Evolutionary conservation across 2,888 invertebrate genomes (phyloP), one percentile per base, ranked within the genome.

Genomic region (Drosophila mettleri): DNA sequence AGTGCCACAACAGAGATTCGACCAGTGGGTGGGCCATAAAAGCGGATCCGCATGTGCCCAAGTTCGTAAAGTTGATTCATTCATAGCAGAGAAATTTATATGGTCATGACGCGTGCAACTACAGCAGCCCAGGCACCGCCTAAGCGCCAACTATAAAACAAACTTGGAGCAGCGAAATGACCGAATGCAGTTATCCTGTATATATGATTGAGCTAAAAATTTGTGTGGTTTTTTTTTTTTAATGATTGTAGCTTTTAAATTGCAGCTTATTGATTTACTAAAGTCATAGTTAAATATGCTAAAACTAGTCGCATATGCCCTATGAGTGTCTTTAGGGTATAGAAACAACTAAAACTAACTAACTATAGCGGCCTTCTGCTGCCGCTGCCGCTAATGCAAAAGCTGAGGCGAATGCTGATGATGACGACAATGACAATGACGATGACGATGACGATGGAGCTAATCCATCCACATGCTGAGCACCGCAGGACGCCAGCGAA

Each of bases 41-140:
- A 83, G 62, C 73, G 88, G 78, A 70, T 73, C 71, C 76, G 70
- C 75, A 78, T 88, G 82, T 78, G 81, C 78, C 70, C 71, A 78
- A 85, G 83, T 83, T 73, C 88, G 86, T 86, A 83, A 83, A 86
- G 83, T 88, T 83, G 83, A 88, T 83, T 83, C 83, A 83, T 88
- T 88, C 83, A 83, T 88, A 66, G 83, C 88, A 65, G 77, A 33
- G 38, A 79, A 85, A 86, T 88, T 86, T 83, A 86, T 88, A 88
- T 82, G 71, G 62, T 74, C 69, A 60, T 63, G 88, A 76, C 78
- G 74, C 64, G 69, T 74, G 78, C 58, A 51, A 65, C 24, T 16
- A 9, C 33, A 22, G 33, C 10, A 8, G 41, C 6, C 9, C 24
- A 45, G 45, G 45, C 45, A 29, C 45, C 45, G 12, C 1, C 45